Evolutionary conservation across 1,140 invertebrate species (phyloP).

Genomic region (Drosophila malerkotliana): DNA sequence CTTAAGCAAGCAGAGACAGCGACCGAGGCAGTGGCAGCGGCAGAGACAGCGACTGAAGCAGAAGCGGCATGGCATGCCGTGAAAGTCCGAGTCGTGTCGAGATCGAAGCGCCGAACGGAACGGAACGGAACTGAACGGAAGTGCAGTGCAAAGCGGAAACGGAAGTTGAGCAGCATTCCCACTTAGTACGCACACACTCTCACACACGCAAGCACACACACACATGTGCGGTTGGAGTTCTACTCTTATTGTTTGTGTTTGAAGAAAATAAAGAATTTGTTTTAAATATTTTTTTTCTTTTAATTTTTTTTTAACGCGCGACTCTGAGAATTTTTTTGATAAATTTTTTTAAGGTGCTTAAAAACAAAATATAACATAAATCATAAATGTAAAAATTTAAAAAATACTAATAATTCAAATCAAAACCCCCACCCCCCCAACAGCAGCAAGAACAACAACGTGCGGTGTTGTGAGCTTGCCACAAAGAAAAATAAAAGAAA

Average conservation of each 20-base stretch:
- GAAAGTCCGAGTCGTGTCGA: conserved; percentile 66
- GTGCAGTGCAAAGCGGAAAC: conserved; percentile 75
- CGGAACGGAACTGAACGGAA: conserved; percentile 53
- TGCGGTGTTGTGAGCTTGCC: conserved; percentile 71
- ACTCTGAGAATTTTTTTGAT: conserved; percentile 35
- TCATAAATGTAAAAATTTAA: neutral
- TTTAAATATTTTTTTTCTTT: conserved; percentile 7
- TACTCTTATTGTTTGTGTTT: conserved; percentile 13
- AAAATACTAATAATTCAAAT: neutral
- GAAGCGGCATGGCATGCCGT: neutral
- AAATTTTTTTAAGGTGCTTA: conserved; percentile 70
- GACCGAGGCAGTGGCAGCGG: neutral
- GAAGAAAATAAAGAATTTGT: too few relatives aligned
- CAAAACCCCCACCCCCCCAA: conserved; percentile 2
- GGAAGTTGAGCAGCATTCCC: conserved; percentile 65
- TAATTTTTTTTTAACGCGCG: conserved; percentile 16
- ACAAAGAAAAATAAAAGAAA: conserved; percentile 36
- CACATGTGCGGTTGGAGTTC: conserved; percentile 15
- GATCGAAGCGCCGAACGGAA: conserved; percentile 68
- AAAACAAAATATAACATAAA: conserved; percentile 10
- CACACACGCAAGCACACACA: conserved; percentile 14
- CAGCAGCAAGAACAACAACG: conserved; percentile 55
- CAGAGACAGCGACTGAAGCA: conserved; percentile 7
- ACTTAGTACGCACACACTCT: conserved; percentile 34
- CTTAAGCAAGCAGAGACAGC: neutral